Base-by-base conservation (phyloP, 2,797 vertebrate genomes). In the Furcifer pardalis region DNA sequence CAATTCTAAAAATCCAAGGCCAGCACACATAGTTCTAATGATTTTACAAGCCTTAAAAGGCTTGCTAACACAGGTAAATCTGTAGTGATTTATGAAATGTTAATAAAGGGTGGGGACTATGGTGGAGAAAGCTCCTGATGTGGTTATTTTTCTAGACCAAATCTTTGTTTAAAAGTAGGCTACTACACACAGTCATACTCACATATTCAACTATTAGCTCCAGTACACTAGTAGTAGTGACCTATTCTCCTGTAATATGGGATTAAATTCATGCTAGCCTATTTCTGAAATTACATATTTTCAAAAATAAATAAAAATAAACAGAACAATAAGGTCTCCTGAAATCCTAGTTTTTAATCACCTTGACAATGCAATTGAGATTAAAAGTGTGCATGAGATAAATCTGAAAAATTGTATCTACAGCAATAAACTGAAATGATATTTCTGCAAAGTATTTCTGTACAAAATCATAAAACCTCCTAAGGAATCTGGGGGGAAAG, bases 331-430 rank as follows among this genome's bases (percentile, higher is more conserved):
- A 60, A 62, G 66, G 23, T 27, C 79, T 81, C 82, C 78, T n/a
- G 71, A 71, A 87, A 80, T 80, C 72, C 79, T 69, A 82, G 77
- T 46, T 81, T 66, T 83, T 85, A 86, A 37, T 93, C 87, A 76
- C 52, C n/a, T 69, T 40, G 27, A 75, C 8, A 89, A 90, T 82
- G 23, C 83, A 9, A n/a, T n/a, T n/a, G n/a, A n/a, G n/a, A n/a
- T n/a, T 62, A 62, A 85, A 84, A 89, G 56, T 23, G 46, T 72
- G 73, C 1, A 2, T 59, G 71, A 59, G 87, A 82, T 84, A 84
- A 62, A 2, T 46, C 75, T 77, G 9, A 69, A 79, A 88, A 82
- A 83, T 1, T 74, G 32, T 84, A 78, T 46, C 71, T 77, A 86
- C 63, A 81, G 79, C 60, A 86, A 65, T 49, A 74, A 49, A 82